Evolutionary conservation across 2,113 vertebrate genomes (phyloP).

Genomic region (Cephalophus harveyi): DNA sequence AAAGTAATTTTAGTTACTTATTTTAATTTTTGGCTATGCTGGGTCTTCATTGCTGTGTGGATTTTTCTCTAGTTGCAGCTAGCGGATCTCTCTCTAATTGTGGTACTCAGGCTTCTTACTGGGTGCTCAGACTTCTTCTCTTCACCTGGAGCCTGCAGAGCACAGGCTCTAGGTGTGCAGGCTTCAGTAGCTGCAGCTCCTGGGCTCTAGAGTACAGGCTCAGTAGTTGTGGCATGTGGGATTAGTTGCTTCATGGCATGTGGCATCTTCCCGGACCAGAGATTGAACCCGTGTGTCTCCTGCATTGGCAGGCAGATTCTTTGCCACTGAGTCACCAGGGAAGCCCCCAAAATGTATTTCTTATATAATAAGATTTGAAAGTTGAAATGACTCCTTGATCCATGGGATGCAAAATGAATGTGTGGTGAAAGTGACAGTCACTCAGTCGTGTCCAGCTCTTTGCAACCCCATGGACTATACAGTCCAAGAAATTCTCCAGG

Average conservation of each 20-base stretch:
- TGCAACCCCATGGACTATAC: background rate
- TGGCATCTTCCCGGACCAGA: background rate
- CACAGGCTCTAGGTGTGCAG: background rate
- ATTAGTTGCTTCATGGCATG: background rate
- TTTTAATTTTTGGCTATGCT: background rate
- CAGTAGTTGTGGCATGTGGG: background rate
- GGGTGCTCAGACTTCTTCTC: background rate
- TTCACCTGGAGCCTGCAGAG: background rate
- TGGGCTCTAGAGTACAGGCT: background rate
- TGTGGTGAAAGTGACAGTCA: background rate
- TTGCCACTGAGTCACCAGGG: background rate
- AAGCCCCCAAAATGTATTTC: background rate
- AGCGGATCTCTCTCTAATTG: background rate
- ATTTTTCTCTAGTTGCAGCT: background rate
- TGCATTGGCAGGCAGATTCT: background rate
- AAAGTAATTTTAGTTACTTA: background rate
- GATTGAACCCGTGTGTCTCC: background rate
- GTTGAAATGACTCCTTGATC: background rate
- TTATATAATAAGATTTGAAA: background rate
- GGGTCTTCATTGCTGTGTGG: background rate
- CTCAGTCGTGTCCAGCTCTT: background rate
- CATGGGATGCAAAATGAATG: background rate
- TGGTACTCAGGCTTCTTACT: background rate
- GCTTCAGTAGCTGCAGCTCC: background rate
- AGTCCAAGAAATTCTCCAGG: background rate